Base-by-base conservation (phyloP, 2,113 vertebrate genomes). In the Numenius arquata region DNA sequence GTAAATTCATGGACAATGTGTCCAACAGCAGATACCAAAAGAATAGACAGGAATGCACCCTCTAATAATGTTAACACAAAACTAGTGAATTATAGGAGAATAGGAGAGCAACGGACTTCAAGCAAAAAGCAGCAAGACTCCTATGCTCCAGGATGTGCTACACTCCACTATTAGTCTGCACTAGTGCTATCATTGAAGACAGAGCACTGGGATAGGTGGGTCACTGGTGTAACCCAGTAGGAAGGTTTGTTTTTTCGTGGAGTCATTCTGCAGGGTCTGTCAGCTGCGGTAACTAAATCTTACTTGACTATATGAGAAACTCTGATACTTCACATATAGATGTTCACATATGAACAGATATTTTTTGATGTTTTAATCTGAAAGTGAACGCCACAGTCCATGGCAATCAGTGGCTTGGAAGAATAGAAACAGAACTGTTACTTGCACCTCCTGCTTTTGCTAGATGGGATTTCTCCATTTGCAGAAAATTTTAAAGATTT, bases 391-490 rank as follows among this genome's bases (percentile, higher is more conserved):
- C 8, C 65, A 47, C 4, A 70, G 15, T 36, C 15, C 11, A 4
- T 26, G 12, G 22, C 3, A 82, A 36, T 40, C 27, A 36, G 22
- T 55, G 50, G 8, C 27, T 58, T 76, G 17, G 40, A 79, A 88
- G 23, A 85, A 53, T 5, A 73, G 15, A 75, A 87, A 72, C 4
- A 61, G 19, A 47, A 32, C 12, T 65, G 26, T n/a, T 63, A 45
- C 11, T 25, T 9, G 48, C 6, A 45, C 0, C 0, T 5, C 2
- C 3, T 81, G 13, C 8, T 93, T 78, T 83, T 72, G 7, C 10
- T 81, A 36, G 29, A 29, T 59, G 12, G 2, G 11, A 41, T 52
- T 66, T 90, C 27, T 70, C 18, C 14, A 71, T 80, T 71, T 67
- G 30, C 32, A 87, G 52, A 55, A 86, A 83, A 65, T 17, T 8